phyloP scores from a whole-genome alignment of 1,140 invertebrate genomes.

The Diploscapter pachys region DNA sequence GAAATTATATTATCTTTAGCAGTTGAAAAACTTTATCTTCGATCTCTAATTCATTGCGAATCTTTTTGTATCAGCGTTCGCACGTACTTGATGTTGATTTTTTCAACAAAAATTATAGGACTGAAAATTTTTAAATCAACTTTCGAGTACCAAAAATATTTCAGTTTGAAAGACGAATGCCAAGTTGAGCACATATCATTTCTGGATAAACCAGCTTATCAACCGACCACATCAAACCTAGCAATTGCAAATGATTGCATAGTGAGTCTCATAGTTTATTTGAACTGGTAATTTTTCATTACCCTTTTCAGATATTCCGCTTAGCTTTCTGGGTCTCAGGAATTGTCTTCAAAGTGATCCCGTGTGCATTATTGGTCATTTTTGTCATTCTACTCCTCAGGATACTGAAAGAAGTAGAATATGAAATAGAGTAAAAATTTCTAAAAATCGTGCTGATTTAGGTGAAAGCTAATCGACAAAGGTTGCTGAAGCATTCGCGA shows the following conservation, averaged over 20 bases:
- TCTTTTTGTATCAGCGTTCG: too few relatives aligned
- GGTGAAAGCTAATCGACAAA: constrained; percentile 28
- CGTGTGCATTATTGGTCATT: constrained; percentile 47
- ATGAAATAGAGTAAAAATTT: too few relatives aligned
- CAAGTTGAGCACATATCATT: constrained; percentile 10
- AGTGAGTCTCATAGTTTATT: constrained; percentile 20
- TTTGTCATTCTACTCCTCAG: constrained; percentile 50
- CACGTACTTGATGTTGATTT: too few relatives aligned
- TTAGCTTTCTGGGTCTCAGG: constrained; percentile 59
- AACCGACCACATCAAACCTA: constrained; percentile 55
- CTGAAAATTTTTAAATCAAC: too few relatives aligned
- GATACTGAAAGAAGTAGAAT: constrained; percentile 48
- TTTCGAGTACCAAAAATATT: background rate
- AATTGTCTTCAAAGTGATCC: constrained; percentile 53
- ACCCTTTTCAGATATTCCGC: constrained; percentile 46
- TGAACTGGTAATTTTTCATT: background rate
- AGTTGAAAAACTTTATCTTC: too few relatives aligned
- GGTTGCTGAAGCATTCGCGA: constrained; percentile 23
- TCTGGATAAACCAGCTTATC: constrained; percentile 42
- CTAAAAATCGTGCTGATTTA: background rate
- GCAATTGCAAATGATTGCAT: constrained; percentile 44
- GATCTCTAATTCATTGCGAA: too few relatives aligned
- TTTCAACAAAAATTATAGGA: too few relatives aligned
- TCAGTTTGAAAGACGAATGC: constrained; percentile 19
- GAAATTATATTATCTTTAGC: too few relatives aligned